phyloP scores from a whole-genome alignment of 2,797 vertebrate genomes.

The Coccyzus lansbergi region DNA sequence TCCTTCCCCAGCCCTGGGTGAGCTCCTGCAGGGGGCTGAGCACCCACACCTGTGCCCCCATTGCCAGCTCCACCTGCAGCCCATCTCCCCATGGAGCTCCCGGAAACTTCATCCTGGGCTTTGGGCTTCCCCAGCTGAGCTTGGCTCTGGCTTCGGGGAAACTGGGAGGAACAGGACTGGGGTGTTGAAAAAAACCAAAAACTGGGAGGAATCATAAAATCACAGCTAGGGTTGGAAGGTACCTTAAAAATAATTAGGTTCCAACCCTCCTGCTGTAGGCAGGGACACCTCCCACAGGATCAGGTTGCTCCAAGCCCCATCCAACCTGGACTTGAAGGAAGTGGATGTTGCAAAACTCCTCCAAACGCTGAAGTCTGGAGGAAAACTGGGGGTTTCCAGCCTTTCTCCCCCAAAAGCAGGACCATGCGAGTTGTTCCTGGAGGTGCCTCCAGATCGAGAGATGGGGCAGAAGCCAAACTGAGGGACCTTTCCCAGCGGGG shows the following conservation, averaged over 20 bases:
- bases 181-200: too few species aligned
- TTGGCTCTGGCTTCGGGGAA: fast-evolving
- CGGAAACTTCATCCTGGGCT: fast-evolving
- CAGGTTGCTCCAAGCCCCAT: too few species aligned
- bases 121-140: fast-evolving
- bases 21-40: not conserved
- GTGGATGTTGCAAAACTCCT: not conserved
- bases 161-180: fast-evolving
- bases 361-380: fast-evolving
- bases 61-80: not conserved
- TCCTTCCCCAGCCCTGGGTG: not conserved
- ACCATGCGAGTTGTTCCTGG: not conserved
- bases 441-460: fast-evolving
- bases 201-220: too few species aligned
- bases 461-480: fast-evolving
- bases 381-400: not conserved
- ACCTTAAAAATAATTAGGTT: too few species aligned
- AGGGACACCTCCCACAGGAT: too few species aligned
- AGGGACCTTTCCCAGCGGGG: fast-evolving
- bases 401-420: not conserved
- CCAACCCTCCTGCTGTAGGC: too few species aligned
- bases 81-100: fast-evolving
- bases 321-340: too few species aligned
- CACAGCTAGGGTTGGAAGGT: too few species aligned
- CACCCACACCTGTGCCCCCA: not conserved